phyloP scores from a whole-genome alignment of 2,113 vertebrate genomes.

The Pomatorhinus ruficollis region DNA sequence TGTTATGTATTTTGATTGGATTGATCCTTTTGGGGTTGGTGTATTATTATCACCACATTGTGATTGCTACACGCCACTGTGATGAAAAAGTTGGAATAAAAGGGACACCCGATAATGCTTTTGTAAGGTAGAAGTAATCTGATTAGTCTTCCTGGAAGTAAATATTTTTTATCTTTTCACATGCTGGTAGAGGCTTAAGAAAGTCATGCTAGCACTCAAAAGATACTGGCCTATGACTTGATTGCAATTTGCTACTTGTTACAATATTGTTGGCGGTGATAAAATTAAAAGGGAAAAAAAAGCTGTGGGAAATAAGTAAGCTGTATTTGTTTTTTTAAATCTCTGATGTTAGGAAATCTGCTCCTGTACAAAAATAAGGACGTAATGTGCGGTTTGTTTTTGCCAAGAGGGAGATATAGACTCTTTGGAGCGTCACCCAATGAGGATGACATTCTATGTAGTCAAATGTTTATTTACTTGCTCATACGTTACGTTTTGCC shows the following conservation, averaged over 20 bases:
- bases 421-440: conserved; percentile 30
- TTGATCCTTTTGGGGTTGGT: not conserved
- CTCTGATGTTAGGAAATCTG: conserved; percentile 19
- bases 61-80: not conserved
- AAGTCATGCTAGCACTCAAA: not conserved
- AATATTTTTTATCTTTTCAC: not conserved
- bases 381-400: conserved; percentile 25
- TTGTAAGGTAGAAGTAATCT: not conserved
- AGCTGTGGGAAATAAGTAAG: not conserved
- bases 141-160: not conserved
- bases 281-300: not conserved
- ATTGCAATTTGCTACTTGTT: conserved; percentile 14
- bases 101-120: not conserved
- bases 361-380: not conserved
- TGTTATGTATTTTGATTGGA: not conserved
- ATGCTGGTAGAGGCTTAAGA: not conserved
- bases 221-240: not conserved
- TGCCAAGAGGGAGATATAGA: not conserved
- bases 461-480: conserved; percentile 44
- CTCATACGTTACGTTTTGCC: conserved; percentile 1
- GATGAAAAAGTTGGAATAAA: not conserved
- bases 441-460: not conserved
- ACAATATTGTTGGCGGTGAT: not conserved
- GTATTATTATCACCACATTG: not conserved
- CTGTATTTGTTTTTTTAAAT: not conserved